Base-by-base conservation (phyloP, 2,113 vertebrate genomes). In the Puma concolor region DNA sequence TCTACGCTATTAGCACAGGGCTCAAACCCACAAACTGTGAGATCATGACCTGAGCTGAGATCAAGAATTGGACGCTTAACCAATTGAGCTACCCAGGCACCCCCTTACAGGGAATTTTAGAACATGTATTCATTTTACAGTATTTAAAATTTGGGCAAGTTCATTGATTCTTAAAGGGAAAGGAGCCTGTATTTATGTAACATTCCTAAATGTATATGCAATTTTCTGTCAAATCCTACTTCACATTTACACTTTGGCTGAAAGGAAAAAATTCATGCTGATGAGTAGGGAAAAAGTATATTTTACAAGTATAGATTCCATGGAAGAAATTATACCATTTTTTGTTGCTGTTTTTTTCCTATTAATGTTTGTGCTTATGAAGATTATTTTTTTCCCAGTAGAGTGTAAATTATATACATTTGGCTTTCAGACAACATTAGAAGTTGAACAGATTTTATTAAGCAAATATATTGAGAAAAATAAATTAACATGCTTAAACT, bases 311-410 rank as follows among this genome's bases (percentile, higher is more conserved):
- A 66, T n/a, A 63, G 87, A 93, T 67, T 92, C 31, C 11, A 31
- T 80, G 36, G 33, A 50, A 88, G 79, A 81, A 54, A 54, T 64
- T 83, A 8, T 79, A 60, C 14, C 67, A 50, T 36, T 79, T 93
- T 50, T 50, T 66, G 69, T 91, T 23, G 12, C 36, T 2, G 77
- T 50, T 87, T 84, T 84, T 80, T 64, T 38, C 29, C 21, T 44
- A 11, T 66, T 67, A 76, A 80, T 77, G 93, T 77, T 96, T 94
- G 52, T 95, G 54, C n/a, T 92, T 84, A 69, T 67, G 38, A 94
- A 76, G 48, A 50, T 60, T 1, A 63, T 79, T 76, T 83, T 82
- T 93, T 84, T 86, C 60, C 83, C 25, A 82, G 63, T 27, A 94
- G 48, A 82, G 52, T 27, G 36, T 85, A 82, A 95, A 71, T 82